phyloP scores from a whole-genome alignment of 2,113 vertebrate species.

The Python bivittatus region DNA sequence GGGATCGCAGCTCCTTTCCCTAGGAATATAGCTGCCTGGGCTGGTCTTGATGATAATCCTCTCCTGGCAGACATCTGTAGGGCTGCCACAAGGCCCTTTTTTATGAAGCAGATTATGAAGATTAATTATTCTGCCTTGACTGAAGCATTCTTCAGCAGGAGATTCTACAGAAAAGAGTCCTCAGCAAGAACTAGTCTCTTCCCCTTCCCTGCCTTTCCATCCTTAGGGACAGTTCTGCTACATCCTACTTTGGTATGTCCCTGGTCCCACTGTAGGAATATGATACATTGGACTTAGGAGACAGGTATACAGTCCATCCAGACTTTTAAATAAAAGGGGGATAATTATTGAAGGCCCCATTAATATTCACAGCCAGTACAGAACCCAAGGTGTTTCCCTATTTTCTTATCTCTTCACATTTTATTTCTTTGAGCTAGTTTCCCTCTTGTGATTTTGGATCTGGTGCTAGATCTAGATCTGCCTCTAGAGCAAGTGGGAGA shows the following conservation, averaged over 20 bases:
- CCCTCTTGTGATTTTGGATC: neutral
- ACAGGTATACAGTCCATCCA: neutral
- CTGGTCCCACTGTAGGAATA: neutral
- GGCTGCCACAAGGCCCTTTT: too few species aligned
- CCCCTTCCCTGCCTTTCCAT: neutral
- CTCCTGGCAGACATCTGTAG: too few species aligned
- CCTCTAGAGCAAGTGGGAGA: neutral
- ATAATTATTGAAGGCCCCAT: neutral
- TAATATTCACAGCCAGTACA: neutral
- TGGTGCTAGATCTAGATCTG: neutral
- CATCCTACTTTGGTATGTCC: neutral
- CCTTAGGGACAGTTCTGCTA: neutral
- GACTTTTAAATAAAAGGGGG: neutral
- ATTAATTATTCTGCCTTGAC: too few species aligned
- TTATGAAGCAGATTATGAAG: too few species aligned
- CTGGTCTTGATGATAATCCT: too few species aligned
- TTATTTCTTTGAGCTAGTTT: neutral
- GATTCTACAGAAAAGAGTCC: neutral
- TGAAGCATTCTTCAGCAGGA: neutral
- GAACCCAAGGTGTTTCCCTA: neutral
- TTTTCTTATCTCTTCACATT: neutral
- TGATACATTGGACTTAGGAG: neutral
- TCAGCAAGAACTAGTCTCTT: neutral
- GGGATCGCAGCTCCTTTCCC: too few species aligned
- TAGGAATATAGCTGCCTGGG: too few species aligned